A percentile compares a stretch with the other conserved stretches of the same genome.
Evolutionary conservation across 64 coral and sea anemone species (phyloP).

Genomic region (Acropora tenuis): DNA sequence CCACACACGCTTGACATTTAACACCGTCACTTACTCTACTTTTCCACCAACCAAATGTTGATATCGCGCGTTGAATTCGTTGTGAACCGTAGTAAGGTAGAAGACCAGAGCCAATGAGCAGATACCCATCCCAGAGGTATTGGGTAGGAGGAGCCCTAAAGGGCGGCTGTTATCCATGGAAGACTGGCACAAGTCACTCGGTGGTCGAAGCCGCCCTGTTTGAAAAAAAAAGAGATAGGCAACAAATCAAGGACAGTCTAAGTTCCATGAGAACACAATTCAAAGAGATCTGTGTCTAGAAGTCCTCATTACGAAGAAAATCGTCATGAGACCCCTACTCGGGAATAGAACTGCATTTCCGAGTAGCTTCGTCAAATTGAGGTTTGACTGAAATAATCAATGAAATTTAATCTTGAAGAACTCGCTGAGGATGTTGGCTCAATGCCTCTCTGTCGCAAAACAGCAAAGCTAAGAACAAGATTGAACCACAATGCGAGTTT

Average conservation of each 20-base stretch:
- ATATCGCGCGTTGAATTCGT: slow-evolving; percentile 72
- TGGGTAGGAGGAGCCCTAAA: slow-evolving; percentile 57
- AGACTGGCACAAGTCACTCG: slow-evolving; percentile 54
- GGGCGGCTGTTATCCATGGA: slow-evolving; percentile 55
- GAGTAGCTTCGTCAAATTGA: too few relatives aligned
- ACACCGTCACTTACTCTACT: slow-evolving; percentile 35
- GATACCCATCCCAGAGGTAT: slow-evolving; percentile 54
- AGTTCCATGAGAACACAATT: neutral
- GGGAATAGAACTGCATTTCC: too few relatives aligned
- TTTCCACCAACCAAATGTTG: slow-evolving; percentile 24
- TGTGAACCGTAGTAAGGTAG: slow-evolving; percentile 64
- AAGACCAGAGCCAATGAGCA: slow-evolving; percentile 70
- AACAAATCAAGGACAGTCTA: neutral
- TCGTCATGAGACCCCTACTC: too few relatives aligned
- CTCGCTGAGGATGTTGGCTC: too few relatives aligned
- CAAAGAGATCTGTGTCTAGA: neutral
- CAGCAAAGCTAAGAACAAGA: too few relatives aligned
- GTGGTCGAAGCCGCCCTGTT: slow-evolving; percentile 62
- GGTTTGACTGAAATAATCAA: too few relatives aligned
- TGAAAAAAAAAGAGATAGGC: neutral
- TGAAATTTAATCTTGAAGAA: too few relatives aligned
- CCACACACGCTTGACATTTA: too few relatives aligned
- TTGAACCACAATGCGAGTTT: too few relatives aligned
- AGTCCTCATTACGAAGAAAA: too few relatives aligned
- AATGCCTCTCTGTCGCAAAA: too few relatives aligned